These are phyloP conservation scores for Pardosa pseudoannulata DNA, from an alignment of 2,888 invertebrate species.

Conservation along the genomic window DNA sequence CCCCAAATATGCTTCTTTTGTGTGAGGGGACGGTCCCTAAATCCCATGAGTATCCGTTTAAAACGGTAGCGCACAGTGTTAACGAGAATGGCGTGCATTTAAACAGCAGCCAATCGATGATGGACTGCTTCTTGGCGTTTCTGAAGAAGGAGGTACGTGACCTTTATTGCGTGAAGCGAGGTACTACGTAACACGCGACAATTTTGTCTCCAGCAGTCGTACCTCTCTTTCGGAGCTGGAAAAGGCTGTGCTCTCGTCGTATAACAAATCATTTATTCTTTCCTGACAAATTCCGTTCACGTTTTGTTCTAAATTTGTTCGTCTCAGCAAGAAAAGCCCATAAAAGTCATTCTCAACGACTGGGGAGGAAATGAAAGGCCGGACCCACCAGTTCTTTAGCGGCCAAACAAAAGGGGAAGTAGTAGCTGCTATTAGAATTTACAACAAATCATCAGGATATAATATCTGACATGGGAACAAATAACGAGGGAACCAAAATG, in stretches of 20 bases:
- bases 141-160: conserved; percentile 49
- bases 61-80: conserved; percentile 17
- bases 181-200: conserved; percentile 43
- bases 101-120: conserved; percentile 52
- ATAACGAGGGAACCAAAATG: no score
- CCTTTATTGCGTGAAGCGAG: conserved; percentile 52
- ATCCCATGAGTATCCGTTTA: not conserved
- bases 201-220: not conserved
- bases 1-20: not conserved
- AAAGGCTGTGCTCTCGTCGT: not conserved
- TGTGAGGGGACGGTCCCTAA: conserved; percentile 2
- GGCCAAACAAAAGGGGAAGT: no score
- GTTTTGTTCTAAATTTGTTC: conserved; percentile 8
- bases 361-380: no score
- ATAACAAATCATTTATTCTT: not conserved
- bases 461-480: no score
- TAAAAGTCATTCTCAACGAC: not conserved
- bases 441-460: no score
- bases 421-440: no score
- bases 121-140: conserved; percentile 26
- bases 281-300: not conserved
- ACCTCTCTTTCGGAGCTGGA: not conserved
- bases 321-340: not conserved
- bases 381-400: no score
- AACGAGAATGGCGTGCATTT: conserved; percentile 44